These are phyloP conservation scores for Alethe diademata DNA, from an alignment of 2,113 vertebrate genomes.

Conservation along the genomic window DNA sequence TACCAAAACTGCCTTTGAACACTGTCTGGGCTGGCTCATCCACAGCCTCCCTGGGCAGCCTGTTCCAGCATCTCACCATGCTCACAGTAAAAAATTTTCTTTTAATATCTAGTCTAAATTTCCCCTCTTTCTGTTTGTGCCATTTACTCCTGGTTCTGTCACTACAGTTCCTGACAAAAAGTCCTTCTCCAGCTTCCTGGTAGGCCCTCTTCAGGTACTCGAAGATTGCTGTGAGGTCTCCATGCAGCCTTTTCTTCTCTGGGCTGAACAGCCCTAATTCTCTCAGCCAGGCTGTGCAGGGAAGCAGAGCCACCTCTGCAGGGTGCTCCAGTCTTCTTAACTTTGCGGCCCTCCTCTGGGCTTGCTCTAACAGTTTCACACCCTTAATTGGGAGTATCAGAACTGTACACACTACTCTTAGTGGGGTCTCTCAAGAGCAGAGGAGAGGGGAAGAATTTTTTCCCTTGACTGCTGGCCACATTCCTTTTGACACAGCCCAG, in stretches of 20 bases:
- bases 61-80: neutral
- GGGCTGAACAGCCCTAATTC: neutral
- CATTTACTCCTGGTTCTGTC: neutral
- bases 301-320: no score
- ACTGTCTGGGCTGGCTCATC: neutral
- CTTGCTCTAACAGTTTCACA: neutral
- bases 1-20: neutral
- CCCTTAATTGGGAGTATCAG: neutral
- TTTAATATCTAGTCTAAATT: neutral
- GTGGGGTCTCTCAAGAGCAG: neutral
- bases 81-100: neutral
- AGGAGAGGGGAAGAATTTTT: neutral
- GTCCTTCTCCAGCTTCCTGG: neutral
- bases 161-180: neutral
- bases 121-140: neutral
- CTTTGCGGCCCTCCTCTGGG: neutral
- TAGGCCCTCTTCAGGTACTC: neutral
- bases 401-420: neutral
- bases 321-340: neutral
- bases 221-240: neutral
- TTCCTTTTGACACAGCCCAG: neutral
- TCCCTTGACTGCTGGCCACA: neutral
- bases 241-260: neutral
- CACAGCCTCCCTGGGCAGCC: neutral
- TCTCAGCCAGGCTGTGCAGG: neutral